phyloP scores from a whole-genome alignment of 2,888 invertebrate species.

The Drosophila gaucha region DNA sequence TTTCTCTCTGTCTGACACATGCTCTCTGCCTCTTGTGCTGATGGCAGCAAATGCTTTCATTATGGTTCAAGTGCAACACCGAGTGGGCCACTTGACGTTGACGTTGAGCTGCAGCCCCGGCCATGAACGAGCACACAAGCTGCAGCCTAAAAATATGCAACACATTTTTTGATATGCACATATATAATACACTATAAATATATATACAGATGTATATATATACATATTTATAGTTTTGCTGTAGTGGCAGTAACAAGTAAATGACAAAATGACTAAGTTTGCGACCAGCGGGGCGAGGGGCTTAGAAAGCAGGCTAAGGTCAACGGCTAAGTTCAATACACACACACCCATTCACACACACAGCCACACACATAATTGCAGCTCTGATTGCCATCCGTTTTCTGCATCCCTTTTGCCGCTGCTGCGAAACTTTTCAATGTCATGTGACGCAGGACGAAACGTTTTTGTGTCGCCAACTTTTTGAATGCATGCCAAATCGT shows the following conservation, averaged over 20 bases:
- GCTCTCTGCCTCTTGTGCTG: constrained; percentile 24
- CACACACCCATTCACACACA: constrained; percentile 24
- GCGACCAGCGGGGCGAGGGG: constrained; percentile 27
- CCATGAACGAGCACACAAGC: constrained; percentile 51
- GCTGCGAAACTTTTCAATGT: constrained; percentile 67
- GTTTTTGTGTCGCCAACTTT: constrained; percentile 46
- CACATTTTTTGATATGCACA: constrained; percentile 24
- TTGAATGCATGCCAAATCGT: constrained; percentile 72
- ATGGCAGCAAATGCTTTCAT: constrained; percentile 77
- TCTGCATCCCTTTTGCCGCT: constrained; percentile 28
- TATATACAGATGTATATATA: not conserved
- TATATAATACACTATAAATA: not conserved
- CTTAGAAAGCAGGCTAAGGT: constrained; percentile 71
- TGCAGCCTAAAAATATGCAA: constrained; percentile 67
- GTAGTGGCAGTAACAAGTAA: constrained; percentile 54
- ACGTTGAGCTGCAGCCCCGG: constrained; percentile 42
- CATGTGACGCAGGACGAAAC: constrained; percentile 42
- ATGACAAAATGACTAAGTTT: constrained; percentile 62
- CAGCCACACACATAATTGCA: constrained; percentile 42
- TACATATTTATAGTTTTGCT: constrained; percentile 10
- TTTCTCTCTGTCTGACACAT: constrained; percentile 2
- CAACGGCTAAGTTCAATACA: constrained; percentile 73
- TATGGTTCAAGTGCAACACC: constrained; percentile 76
- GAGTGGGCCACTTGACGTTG: constrained; percentile 71
- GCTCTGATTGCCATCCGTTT: constrained; percentile 74